Percentiles rank a stretch among this genome's conserved stretches.
Evolutionary conservation across 2,797 vertebrate species (phyloP).

Genomic region (Ammospiza maritima): DNA sequence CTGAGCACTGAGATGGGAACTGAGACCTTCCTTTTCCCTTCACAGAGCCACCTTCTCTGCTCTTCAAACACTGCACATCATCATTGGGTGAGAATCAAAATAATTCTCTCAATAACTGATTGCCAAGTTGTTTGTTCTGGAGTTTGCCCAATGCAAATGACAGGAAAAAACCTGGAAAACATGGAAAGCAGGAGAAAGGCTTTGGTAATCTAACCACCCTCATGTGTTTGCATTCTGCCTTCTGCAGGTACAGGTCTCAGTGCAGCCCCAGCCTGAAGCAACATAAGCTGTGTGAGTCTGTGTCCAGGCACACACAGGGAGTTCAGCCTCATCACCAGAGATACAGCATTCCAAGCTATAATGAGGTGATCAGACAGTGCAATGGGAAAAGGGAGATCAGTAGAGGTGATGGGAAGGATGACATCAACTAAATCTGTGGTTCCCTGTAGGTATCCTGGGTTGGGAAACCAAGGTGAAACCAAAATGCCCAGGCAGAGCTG

Average conservation of each 20-base stretch:
- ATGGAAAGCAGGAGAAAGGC: not conserved
- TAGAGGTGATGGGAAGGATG: not conserved
- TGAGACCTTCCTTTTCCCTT: not conserved
- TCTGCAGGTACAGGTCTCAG: not conserved
- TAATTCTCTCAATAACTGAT: not conserved
- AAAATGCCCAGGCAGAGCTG: not conserved
- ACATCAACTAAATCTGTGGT: not conserved
- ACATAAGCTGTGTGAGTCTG: not conserved
- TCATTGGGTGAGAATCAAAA: not conserved
- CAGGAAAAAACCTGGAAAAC: not conserved
- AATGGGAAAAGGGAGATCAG: not conserved
- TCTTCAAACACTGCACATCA: not conserved
- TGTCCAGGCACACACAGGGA: not conserved
- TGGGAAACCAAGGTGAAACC: not conserved
- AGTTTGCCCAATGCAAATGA: not conserved
- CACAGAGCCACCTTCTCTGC: not conserved
- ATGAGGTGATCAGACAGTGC: not conserved
- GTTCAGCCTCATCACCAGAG: not conserved
- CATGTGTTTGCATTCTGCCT: not conserved
- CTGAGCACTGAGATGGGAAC: not conserved
- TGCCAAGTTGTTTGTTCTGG: not conserved
- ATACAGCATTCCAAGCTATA: not conserved
- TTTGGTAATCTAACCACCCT: not conserved
- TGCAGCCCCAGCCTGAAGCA: not conserved
- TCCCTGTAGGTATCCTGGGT: not conserved